Evolutionary conservation across 1,140 invertebrate genomes (phyloP).

Genomic region (Rhyzopertha dominica): DNA sequence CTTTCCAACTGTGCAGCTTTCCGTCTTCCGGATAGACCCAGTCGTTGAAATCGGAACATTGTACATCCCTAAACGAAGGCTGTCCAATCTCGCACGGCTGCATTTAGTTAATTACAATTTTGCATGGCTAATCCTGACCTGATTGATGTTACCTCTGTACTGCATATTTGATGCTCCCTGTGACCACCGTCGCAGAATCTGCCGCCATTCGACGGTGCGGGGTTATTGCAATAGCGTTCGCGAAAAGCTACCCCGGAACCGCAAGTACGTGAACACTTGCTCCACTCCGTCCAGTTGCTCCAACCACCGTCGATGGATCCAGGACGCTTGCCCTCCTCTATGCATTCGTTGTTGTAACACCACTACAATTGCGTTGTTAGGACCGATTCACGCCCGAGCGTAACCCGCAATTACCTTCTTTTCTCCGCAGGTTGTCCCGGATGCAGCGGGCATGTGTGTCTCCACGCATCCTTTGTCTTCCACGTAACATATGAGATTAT

Average conservation of each 20-base stretch:
- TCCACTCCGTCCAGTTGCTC: slow-evolving; percentile 54
- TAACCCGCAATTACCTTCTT: slow-evolving; percentile 34
- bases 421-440: slow-evolving; percentile 55
- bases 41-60: slow-evolving; percentile 41
- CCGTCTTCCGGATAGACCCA: slow-evolving; percentile 44
- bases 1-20: slow-evolving; percentile 39
- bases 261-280: slow-evolving; percentile 53
- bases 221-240: slow-evolving; percentile 43
- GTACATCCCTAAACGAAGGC: slow-evolving; percentile 41
- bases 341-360: slow-evolving; percentile 56
- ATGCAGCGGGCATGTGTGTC: slow-evolving; percentile 52
- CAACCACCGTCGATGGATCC: slow-evolving; percentile 54
- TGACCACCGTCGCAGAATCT: slow-evolving; percentile 48
- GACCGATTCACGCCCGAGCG: neutral
- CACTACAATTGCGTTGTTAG: slow-evolving; percentile 54
- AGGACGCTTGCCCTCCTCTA: slow-evolving; percentile 51
- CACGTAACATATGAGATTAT: slow-evolving; percentile 45
- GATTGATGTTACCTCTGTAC: slow-evolving; percentile 45
- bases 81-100: slow-evolving; percentile 38
- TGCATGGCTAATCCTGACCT: neutral
- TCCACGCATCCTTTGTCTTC: slow-evolving; percentile 48
- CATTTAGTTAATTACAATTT: neutral
- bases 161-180: slow-evolving; percentile 52
- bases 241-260: slow-evolving; percentile 52
- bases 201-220: slow-evolving; percentile 52